A percentile compares a stretch with the other conserved stretches of the same genome.
These are phyloP conservation scores for Spatulosminthurus flaviceps DNA, from an alignment of 2,888 invertebrate species.

Conservation along the genomic window DNA sequence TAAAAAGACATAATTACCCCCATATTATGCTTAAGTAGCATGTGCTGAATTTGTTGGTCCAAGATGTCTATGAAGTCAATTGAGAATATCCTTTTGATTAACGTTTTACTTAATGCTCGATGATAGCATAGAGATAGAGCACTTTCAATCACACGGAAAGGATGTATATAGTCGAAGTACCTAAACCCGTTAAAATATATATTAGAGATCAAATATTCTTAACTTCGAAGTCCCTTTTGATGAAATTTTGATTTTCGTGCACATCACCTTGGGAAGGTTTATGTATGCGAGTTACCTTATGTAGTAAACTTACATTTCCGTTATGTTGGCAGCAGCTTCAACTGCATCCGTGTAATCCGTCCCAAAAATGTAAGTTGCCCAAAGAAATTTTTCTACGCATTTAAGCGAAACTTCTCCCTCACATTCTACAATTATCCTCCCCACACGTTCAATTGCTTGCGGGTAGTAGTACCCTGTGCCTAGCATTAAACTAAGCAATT, in stretches of 20 bases:
- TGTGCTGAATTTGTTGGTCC: slow-evolving; percentile 69
- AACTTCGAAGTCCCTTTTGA: background rate
- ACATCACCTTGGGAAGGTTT: no score
- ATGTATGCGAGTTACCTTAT: no score
- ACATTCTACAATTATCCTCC: background rate
- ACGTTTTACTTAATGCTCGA: slow-evolving; percentile 68
- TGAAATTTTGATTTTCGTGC: no score
- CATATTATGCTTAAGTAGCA: background rate
- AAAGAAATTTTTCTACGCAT: background rate
- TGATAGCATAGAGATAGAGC: slow-evolving; percentile 71
- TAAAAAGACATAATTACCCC: no score
- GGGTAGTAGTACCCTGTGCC: background rate
- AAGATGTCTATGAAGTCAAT: slow-evolving; percentile 72
- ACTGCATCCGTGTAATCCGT: background rate
- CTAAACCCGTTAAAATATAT: background rate
- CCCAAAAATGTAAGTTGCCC: background rate
- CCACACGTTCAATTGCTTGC: background rate
- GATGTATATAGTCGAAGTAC: slow-evolving; percentile 66
- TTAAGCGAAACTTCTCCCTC: background rate
- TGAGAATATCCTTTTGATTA: slow-evolving; percentile 71
- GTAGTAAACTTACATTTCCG: slow-evolving; percentile 13
- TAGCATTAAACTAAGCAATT: background rate
- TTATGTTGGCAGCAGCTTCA: background rate
- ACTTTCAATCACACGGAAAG: slow-evolving; percentile 69
- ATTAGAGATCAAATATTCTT: background rate